Percentiles rank a stretch among this genome's conserved stretches.
These are phyloP conservation scores for Illadopsis cleaveri DNA, from an alignment of 2,113 vertebrate species.

Conservation along the genomic window DNA sequence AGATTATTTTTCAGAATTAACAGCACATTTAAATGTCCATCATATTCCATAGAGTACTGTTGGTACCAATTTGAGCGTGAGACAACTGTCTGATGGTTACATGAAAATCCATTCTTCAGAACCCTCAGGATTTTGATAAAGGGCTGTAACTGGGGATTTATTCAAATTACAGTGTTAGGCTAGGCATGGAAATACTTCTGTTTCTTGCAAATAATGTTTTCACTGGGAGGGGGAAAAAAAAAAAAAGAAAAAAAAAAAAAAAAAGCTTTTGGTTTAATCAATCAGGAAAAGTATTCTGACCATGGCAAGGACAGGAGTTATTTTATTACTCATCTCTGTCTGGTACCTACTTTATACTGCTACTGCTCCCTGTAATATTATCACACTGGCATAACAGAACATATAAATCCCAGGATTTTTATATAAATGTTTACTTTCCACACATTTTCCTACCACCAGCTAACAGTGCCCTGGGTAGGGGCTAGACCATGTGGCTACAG, in stretches of 20 bases:
- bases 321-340: neutral
- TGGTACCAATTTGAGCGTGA: neutral
- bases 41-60: neutral
- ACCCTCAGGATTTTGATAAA: neutral
- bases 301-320: neutral
- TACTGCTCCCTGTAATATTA: neutral
- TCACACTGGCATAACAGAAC: neutral
- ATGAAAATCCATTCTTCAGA: neutral
- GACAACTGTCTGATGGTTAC: neutral
- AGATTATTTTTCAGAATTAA: neutral
- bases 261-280: neutral
- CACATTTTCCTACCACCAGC: neutral
- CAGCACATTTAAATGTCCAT: neutral
- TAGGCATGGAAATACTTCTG: neutral
- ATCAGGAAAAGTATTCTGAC: neutral
- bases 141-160: neutral
- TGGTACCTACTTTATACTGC: neutral
- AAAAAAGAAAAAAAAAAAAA: neutral
- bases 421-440: neutral
- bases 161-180: neutral
- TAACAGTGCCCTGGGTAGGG: neutral
- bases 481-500: neutral
- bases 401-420: neutral
- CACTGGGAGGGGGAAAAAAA: no score
- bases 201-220: neutral